Evolutionary conservation across 2,888 invertebrate species (phyloP), one percentile per base, ranked within the genome.

Genomic region (Lycia hirtaria): DNA sequence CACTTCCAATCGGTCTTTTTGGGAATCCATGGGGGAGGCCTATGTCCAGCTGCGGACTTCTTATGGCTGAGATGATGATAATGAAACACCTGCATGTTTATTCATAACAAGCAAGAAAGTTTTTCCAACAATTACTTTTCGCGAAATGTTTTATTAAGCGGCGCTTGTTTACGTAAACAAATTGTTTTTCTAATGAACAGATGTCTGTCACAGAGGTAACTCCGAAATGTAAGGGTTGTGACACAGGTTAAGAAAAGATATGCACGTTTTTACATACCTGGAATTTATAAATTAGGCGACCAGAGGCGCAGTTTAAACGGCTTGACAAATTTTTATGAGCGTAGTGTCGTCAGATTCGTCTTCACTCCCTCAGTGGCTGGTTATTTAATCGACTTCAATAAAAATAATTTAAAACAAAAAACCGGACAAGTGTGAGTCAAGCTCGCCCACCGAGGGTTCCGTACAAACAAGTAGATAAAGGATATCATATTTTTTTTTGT

Each of bases 141-240:
- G 20, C 51, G 15, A 37, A 47, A n/a, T 24, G 47, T 44, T 51
- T 51, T 51, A 41, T 51, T 47, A 50, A 56, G 40, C 35, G 47
- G 14, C 35, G 40, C 12, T 56, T 52, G 51, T 50, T 56, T 38
- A 43, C 41, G 17, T 7, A 30, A 52, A 45, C 57, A 49, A 58
- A 58, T 53, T 58, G 58, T 54, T 58, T 53, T 58, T 49, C 32
- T 53, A 54, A 53, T 58, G 57, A 58, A 53, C 53, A 58, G 53
- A 49, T 48, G 58, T 54, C 58, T 45, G 49, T 53, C 53, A 54
- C 48, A 58, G 44, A 7, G 33, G 48, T 49, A 12, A 44, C 49
- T 53, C 38, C 28, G 17, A 30, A 12, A n/a, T n/a, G 7, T 51
- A 20, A 33, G 22, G 47, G 19, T 26, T 43, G 56, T 22, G 33